These are phyloP conservation scores for Apus apus DNA, from an alignment of 2,113 vertebrate genomes.

Conservation along the genomic window DNA sequence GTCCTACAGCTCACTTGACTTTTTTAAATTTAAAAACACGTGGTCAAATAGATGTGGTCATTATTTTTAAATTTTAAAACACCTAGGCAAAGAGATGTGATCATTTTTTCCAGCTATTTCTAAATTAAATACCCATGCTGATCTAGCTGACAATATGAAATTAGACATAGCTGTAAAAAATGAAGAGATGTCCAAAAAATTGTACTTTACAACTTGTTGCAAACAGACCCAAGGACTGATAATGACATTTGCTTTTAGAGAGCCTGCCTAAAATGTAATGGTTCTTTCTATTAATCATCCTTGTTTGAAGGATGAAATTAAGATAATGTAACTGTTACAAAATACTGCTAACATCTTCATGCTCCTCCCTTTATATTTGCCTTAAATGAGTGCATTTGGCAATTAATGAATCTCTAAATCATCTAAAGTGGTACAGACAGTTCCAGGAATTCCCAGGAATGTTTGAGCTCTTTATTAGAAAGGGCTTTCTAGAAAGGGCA, in stretches of 20 bases:
- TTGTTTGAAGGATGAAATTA: background rate
- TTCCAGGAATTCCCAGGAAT: background rate
- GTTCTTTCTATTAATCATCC: background rate
- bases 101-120: background rate
- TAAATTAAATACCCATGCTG: background rate
- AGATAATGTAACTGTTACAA: background rate
- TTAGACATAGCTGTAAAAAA: background rate
- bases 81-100: background rate
- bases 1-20: background rate
- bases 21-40: background rate
- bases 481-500: background rate
- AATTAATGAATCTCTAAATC: background rate
- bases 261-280: background rate
- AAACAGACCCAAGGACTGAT: background rate
- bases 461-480: background rate
- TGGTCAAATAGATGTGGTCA: background rate
- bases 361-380: background rate
- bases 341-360: background rate
- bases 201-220: background rate
- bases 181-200: background rate
- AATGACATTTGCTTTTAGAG: background rate
- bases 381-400: background rate
- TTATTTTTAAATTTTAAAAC: background rate
- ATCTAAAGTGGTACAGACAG: background rate
- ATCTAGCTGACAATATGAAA: background rate